Percentiles rank a stretch among this genome's conserved stretches.
These are phyloP conservation scores for Clitarchus hookeri DNA, from an alignment of 2,888 invertebrate genomes.

Conservation along the genomic window DNA sequence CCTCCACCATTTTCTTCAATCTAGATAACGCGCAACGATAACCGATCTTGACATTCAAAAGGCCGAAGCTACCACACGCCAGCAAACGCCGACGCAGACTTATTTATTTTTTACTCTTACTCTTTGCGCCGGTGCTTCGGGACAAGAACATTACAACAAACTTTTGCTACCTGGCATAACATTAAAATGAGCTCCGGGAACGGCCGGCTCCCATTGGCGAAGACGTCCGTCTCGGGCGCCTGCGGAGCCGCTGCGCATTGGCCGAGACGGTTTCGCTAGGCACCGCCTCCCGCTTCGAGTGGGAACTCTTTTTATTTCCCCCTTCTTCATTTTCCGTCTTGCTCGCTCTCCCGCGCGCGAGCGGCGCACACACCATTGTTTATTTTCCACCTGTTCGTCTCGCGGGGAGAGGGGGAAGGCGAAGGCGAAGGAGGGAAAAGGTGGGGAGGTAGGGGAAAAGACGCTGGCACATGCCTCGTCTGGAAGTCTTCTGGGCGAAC, in stretches of 20 bases:
- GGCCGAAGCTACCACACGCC: conserved; percentile 31
- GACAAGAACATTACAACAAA: conserved; percentile 19
- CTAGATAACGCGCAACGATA: conserved; percentile 39
- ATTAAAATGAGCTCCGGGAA: background rate
- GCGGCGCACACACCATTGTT: conserved; percentile 11
- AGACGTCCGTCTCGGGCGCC: conserved; percentile 28
- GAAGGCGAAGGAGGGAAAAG: background rate
- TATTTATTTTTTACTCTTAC: conserved; percentile 11
- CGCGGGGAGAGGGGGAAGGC: conserved; percentile 4
- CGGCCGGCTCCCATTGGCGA: conserved; percentile 25
- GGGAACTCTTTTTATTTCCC: conserved; percentile 21
- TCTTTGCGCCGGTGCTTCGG: conserved; percentile 17
- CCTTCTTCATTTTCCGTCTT: conserved; percentile 23
- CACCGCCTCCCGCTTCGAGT: conserved; percentile 34
- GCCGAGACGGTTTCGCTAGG: conserved; percentile 26
- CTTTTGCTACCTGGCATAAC: conserved; percentile 22
- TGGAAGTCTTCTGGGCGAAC: background rate
- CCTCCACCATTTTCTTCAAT: conserved; percentile 32
- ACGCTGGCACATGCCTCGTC: conserved; percentile 19
- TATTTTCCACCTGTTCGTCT: conserved; percentile 34
- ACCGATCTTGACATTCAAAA: conserved; percentile 30
- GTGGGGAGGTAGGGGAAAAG: conserved; percentile 23
- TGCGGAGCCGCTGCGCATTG: conserved; percentile 31
- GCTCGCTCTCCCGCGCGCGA: conserved; percentile 19
- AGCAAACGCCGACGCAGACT: conserved; percentile 23